phyloP scores from a whole-genome alignment of 2,113 vertebrate species.

The Halichoerus grypus region DNA sequence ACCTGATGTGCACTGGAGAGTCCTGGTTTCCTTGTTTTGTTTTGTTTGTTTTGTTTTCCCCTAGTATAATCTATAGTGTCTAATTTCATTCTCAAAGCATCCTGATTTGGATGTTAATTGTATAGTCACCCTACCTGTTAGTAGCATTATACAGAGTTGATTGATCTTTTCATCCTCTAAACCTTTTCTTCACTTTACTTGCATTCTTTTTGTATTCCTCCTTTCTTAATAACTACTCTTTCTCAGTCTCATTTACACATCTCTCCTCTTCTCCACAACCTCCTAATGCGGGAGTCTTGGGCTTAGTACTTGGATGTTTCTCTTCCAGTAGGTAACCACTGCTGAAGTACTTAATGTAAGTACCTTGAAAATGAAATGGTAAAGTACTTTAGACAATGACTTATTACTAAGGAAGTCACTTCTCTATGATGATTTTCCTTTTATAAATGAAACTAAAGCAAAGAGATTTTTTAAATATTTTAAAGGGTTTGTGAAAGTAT shows the following conservation, averaged over 20 bases:
- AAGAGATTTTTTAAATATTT: neutral
- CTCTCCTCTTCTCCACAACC: neutral
- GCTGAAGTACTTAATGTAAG: neutral
- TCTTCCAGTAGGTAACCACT: neutral
- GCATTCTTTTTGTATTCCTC: neutral
- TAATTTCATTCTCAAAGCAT: neutral
- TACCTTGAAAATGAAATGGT: neutral
- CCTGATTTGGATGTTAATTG: neutral
- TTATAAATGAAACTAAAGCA: neutral
- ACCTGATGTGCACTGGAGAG: neutral
- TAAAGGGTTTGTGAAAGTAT: neutral
- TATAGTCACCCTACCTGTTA: neutral
- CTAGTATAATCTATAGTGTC: neutral
- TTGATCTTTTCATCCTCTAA: neutral
- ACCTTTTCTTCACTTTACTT: neutral
- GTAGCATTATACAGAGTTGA: neutral
- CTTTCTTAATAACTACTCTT: neutral
- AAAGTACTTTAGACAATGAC: slow-evolving; percentile 26
- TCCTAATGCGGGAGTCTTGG: neutral
- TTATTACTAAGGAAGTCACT: neutral
- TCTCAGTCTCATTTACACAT: neutral
- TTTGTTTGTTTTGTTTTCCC: neutral
- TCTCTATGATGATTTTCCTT: neutral
- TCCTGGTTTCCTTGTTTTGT: neutral
- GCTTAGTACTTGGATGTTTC: neutral